Base-by-base conservation (phyloP, 2,888 invertebrate genomes). In the Leptopterna dolabrata region DNA sequence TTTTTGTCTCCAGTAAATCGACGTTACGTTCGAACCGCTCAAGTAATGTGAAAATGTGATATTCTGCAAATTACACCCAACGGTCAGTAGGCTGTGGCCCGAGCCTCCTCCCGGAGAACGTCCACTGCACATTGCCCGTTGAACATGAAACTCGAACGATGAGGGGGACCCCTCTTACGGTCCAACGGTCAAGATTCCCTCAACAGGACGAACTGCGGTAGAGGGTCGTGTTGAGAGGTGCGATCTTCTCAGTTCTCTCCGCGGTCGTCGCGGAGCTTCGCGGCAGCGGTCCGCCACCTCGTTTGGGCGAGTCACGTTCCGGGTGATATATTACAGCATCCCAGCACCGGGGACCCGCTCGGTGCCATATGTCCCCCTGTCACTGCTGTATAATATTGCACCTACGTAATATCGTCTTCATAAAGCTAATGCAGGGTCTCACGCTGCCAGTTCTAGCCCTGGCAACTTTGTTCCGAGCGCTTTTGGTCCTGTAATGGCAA, bases 121-220 rank as follows among this genome's bases (percentile, higher is more conserved):
- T 73, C 78, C 81, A 81, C 36, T 83, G 83, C 83, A 83, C 83
- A 83, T 83, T 83, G 83, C 83, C 83, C 83, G 70, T 83, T 83
- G 83, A 83, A 83, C 83, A 83, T 83, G 83, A 83, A 83, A 83
- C 70, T 83, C 71, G 70, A 19, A 73, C 63, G 27, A 36, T 36
- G 19, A 6, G 24, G 63, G 24, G 51, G 51, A 63, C 63, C 63
- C 63, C 19, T 19, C 63, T 63, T 24, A 63, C 24, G 27, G 63
- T 63, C 63, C 63, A 19, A 2, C 19, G 63, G 63, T 19, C 73
- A 73, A n/a, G 16, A 36, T 36, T 19, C 73, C 73, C n/a, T 9
- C n/a, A 6, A 30, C 36, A 2, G 73, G 16, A 16, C 36, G n/a
- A n/a, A 13, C 14, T 30, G 73, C 14, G 55, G 16, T 4, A 55